Base-by-base conservation (phyloP, 1,140 invertebrate genomes). In the Forficula auricularia region DNA sequence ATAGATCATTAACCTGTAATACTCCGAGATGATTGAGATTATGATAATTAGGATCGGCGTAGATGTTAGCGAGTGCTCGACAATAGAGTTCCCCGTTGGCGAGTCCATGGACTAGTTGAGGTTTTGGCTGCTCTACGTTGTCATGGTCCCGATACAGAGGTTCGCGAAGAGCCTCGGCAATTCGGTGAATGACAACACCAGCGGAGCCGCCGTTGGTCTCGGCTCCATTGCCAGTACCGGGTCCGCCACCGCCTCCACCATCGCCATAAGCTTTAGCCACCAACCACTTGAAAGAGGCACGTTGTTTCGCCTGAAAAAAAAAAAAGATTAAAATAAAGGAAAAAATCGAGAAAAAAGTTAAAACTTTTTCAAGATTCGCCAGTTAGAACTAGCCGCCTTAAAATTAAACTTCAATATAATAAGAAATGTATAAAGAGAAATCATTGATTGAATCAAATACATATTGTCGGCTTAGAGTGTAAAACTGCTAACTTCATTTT, bases 31-130 rank as follows among this genome's bases (percentile, higher is more conserved):
- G 89, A 68, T 89, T 91, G 46, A 94, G 74, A 66, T 85, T 88
- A 65, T 90, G 80, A 63, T 89, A 90, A 63, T 91, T 89, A 42
- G 87, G 88, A 68, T 98, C 91, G 38, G 85, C 86, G 64, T 97
- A 97, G 62, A 98, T 90, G 66, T 91, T 94, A 49, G 84, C 81
- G 59, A 96, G 68, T 36, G 90, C 90, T 60, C 89, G 70, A 63
- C 90, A 94, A 68, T 98, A 98, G 14, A 97, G 69, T 62, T 96
- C 91, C 47, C 90, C 91, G 67, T 85, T 95, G 47, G 88, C 86
- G 52, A 98, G 66, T 19, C 79, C 75, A 53, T 91, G 84, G 32
- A 89, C 78, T 50, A 98, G 83, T 49, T 88, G 79, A 34, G 91
- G 89, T 61, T 94, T 94, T 45, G 97, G 69, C 56, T 90, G 84